Evolutionary conservation across 2,113 vertebrate genomes (phyloP), one percentile per base, ranked within the genome.

Genomic region (Eptesicus fuscus): DNA sequence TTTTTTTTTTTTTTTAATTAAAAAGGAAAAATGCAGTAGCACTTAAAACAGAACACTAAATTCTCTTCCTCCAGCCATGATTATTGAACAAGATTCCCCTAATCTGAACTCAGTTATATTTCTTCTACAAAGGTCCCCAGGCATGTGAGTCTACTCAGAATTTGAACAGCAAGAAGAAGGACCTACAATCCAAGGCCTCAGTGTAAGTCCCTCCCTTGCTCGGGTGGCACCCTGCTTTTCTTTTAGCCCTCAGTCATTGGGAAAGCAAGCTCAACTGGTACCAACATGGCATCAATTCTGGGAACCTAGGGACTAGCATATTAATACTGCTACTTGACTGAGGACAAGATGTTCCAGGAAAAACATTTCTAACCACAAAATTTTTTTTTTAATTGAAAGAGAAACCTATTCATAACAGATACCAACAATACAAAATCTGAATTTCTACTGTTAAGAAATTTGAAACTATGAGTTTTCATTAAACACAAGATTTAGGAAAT

Each of bases 341-440:
- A 69, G 76, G 25, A 91, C 70, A 95, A 49, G 32, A 65, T 40
- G 69, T 93, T 40, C 83, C 49, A 65, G 32, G 83, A 92, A 96
- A 95, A 95, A 86, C 32, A 96, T 88, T 94, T 95, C 40, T 25
- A 92, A 96, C 17, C 53, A 95, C 23, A 94, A 94, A 74, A 69
- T n/a, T 11, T 61, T 25, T 61, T 25, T 61, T 25, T 61, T 18
- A 92, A 86, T 61, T 63, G 85, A 83, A 92, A 94, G 35, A 47
- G 42, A 95, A 96, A 47, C 4, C 37, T 90, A 89, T n/a, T 96
- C 18, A 71, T 91, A 96, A 91, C 61, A 40, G 13, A 86, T 28
- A 76, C 23, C 56, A 82, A 83, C n/a, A 93, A 95, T 63, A 74
- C 12, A 71, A 74, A 95, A 78, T 44, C 6, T 85, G 32, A 90